These are phyloP conservation scores for Lordiphosa fenestrarum DNA, from an alignment of 2,888 invertebrate genomes.

Conservation along the genomic window DNA sequence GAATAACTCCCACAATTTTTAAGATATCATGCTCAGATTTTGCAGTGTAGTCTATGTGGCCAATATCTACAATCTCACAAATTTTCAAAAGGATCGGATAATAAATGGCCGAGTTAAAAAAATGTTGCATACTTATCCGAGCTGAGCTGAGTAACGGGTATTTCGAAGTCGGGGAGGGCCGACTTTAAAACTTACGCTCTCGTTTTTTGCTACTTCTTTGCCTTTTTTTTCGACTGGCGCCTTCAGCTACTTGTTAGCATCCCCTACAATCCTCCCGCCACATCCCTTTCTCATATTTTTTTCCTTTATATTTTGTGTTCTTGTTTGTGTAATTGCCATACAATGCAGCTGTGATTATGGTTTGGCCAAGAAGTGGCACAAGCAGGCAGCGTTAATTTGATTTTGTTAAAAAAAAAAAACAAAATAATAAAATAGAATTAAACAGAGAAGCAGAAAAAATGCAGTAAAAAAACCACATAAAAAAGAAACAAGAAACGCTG, in stretches of 20 bases:
- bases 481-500: neutral
- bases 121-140: too few relatives aligned
- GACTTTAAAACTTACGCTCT: too few relatives aligned
- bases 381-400: conserved; percentile 40
- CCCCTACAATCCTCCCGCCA: neutral
- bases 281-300: neutral
- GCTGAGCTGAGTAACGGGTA: too few relatives aligned
- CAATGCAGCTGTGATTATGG: conserved; percentile 61
- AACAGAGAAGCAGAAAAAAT: neutral
- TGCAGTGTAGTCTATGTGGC: too few relatives aligned
- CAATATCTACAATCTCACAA: too few relatives aligned
- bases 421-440: conserved; percentile 42
- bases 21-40: too few relatives aligned
- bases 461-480: too few relatives aligned
- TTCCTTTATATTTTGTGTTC: neutral
- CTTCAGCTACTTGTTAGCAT: conserved; percentile 9
- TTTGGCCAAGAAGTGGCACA: conserved; percentile 16
- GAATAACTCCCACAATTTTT: too few relatives aligned
- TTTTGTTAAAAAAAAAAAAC: conserved; percentile 37
- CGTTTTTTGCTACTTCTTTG: neutral
- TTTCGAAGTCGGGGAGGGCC: too few relatives aligned
- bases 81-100: too few relatives aligned
- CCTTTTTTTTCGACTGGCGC: conserved; percentile 8
- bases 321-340: conserved; percentile 23
- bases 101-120: too few relatives aligned